Conservation (phyloP, 1,140 invertebrate genomes). For the Homalodisca vitripennis region DNA sequence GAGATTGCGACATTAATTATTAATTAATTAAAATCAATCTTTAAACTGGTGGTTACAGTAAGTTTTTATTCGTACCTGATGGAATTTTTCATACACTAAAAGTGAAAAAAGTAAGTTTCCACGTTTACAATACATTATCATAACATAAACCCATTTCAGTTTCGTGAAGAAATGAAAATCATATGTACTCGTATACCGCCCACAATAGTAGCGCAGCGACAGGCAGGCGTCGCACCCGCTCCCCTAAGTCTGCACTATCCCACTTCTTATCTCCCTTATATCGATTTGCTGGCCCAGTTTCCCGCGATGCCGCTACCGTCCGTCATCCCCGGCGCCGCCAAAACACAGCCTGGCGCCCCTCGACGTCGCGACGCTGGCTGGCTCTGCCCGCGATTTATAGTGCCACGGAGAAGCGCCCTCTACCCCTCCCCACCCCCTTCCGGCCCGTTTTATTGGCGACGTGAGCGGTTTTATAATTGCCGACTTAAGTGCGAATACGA, state of each 20-base stretch:
- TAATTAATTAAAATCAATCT: too few species aligned
- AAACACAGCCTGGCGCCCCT: neutral
- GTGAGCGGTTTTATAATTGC: constrained; percentile 12
- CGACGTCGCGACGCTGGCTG: constrained; percentile 2
- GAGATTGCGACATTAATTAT: too few species aligned
- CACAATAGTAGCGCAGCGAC: too few species aligned
- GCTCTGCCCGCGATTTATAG: neutral
- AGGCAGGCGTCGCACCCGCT: neutral
- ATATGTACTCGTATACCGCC: too few species aligned
- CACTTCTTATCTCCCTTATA: constrained; percentile 10
- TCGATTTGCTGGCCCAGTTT: constrained; percentile 13
- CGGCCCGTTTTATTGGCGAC: neutral
- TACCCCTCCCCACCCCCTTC: neutral
- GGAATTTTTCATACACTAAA: too few species aligned
- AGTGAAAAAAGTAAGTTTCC: too few species aligned
- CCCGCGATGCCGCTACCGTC: neutral
- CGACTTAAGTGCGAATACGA: neutral
- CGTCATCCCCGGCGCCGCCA: neutral
- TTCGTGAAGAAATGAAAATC: too few species aligned
- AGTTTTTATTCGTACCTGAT: too few species aligned
- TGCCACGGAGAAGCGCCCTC: neutral
- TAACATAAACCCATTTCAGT: too few species aligned
- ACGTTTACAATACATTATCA: too few species aligned
- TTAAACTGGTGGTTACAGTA: too few species aligned
- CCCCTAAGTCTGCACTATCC: neutral